Percentiles rank a stretch among this genome's conserved stretches.
Conservation (phyloP, 2,888 invertebrate genomes). For the Horisme vitalbata region DNA sequence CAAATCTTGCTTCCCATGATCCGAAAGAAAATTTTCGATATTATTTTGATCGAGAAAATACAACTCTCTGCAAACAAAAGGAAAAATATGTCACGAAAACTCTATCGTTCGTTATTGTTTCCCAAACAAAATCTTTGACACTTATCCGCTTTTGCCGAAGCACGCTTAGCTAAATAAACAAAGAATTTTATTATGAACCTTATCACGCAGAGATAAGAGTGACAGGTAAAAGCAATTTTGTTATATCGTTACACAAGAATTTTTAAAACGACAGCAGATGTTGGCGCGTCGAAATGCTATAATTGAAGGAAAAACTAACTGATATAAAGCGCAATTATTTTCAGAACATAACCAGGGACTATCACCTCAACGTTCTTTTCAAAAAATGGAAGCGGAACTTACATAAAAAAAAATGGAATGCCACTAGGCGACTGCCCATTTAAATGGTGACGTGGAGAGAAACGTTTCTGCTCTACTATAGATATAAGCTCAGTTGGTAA, state of each 20-base stretch:
- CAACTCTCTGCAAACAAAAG: neutral
- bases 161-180: neutral
- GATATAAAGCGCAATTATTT: constrained; percentile 74
- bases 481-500: too few relatives aligned
- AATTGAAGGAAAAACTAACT: constrained; percentile 71
- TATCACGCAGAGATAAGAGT: constrained; percentile 5
- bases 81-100: constrained; percentile 1
- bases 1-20: too few relatives aligned
- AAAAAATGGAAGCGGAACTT: too few relatives aligned
- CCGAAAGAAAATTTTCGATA: too few relatives aligned
- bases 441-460: too few relatives aligned
- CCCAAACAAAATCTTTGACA: constrained; percentile 32
- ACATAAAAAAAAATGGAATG: too few relatives aligned
- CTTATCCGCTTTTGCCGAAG: constrained; percentile 29
- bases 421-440: too few relatives aligned
- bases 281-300: constrained; percentile 61
- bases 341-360: constrained; percentile 52
- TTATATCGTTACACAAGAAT: constrained; percentile 61
- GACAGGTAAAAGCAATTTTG: constrained; percentile 1
- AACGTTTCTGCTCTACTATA: too few relatives aligned
- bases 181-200: constrained; percentile 7
- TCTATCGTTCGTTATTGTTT: neutral
- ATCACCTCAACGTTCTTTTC: too few relatives aligned
- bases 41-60: too few relatives aligned
- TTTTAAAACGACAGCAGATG: constrained; percentile 57